phyloP scores from a whole-genome alignment of 2,888 invertebrate species.

The Tuta absoluta region DNA sequence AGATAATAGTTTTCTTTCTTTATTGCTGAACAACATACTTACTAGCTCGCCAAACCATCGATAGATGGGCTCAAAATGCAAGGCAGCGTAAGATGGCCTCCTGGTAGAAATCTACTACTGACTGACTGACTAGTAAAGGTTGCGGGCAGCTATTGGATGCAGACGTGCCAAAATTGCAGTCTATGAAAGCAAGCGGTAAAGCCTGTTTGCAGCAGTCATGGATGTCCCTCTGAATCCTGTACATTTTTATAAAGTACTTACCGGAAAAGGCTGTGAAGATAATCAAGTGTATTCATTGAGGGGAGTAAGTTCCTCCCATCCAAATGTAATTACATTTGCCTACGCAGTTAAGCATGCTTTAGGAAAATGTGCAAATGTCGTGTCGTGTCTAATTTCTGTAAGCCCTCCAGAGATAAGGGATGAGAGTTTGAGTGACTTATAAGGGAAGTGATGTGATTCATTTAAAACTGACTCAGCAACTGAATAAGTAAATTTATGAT shows the following conservation, averaged over 20 bases:
- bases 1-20: too few relatives aligned
- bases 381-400: slow-evolving; percentile 55
- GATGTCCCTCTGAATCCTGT: too few relatives aligned
- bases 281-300: slow-evolving; percentile 34
- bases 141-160: too few relatives aligned
- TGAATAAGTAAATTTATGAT: not conserved
- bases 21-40: too few relatives aligned
- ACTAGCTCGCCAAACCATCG: too few relatives aligned
- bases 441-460: slow-evolving; percentile 6
- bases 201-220: too few relatives aligned
- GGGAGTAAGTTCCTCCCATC: slow-evolving; percentile 48
- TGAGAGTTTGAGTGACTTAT: slow-evolving; percentile 13
- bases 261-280: not conserved
- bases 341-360: slow-evolving; percentile 61
- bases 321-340: slow-evolving; percentile 67
- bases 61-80: too few relatives aligned
- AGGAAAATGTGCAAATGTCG: slow-evolving; percentile 62
- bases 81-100: too few relatives aligned
- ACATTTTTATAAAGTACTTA: not conserved
- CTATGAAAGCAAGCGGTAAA: too few relatives aligned
- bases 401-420: slow-evolving; percentile 32
- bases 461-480: not conserved
- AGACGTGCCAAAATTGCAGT: too few relatives aligned
- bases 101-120: too few relatives aligned
- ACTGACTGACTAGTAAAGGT: too few relatives aligned